These are phyloP conservation scores for Anolis apletophallus DNA, from an alignment of 2,797 vertebrate genomes.

Conservation along the genomic window DNA sequence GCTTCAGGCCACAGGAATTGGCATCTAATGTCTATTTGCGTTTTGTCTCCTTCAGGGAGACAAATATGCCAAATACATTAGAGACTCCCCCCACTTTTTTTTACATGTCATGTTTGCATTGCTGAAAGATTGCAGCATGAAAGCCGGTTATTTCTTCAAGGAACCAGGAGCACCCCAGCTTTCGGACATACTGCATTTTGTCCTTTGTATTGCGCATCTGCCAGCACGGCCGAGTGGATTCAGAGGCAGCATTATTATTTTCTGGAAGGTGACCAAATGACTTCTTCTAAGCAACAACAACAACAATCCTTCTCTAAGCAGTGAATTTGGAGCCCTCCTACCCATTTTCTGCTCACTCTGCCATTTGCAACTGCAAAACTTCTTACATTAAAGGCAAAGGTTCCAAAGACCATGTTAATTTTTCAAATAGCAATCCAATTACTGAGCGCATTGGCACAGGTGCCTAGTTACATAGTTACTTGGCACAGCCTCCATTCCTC, in stretches of 20 bases:
- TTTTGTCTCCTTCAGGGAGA: neutral
- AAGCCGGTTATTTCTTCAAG: constrained; percentile 40
- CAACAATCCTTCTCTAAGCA: constrained; percentile 42
- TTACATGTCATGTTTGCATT: constrained; percentile 32
- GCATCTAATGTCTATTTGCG: neutral
- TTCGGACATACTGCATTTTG: neutral
- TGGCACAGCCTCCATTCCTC: constrained; percentile 64
- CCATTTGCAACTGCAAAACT: constrained; percentile 39
- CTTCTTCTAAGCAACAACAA: constrained; percentile 24
- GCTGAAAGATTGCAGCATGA: constrained; percentile 17
- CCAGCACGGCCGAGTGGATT: constrained; percentile 23
- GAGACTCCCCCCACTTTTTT: neutral
- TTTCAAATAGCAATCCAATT: constrained; percentile 80
- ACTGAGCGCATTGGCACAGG: constrained; percentile 77
- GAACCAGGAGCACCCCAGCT: constrained; percentile 31
- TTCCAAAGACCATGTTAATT: constrained; percentile 68
- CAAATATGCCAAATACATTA: constrained; percentile 5
- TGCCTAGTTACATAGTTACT: constrained; percentile 73
- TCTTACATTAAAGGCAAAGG: constrained; percentile 34
- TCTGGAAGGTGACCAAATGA: constrained; percentile 41
- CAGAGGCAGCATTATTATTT: constrained; percentile 33
- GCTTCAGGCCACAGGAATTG: neutral
- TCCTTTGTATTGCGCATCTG: constrained; percentile 52
- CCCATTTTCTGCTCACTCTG: constrained; percentile 6
- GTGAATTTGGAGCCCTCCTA: constrained; percentile 22